Base-by-base conservation (phyloP, 1,140 invertebrate genomes). In the Heterodera schachtii region DNA sequence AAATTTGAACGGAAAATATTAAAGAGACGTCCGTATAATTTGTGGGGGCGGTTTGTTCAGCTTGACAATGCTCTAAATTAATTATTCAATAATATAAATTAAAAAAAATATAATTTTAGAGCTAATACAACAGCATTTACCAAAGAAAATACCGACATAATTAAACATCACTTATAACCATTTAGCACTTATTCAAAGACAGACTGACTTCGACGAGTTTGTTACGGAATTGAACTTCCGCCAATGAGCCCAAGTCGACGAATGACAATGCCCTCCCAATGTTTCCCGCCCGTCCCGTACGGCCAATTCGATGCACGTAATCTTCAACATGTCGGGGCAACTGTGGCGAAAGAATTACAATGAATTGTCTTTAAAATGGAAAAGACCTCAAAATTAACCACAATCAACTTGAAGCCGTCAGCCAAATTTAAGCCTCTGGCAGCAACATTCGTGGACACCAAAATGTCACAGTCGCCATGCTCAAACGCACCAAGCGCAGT, bases 291-390 rank as follows among this genome's bases (percentile, higher is more conserved):
- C 89, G 79, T 19, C 96, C 96, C n/a, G 96, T 98, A 93, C 96
- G 94, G 80, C 96, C 96, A 91, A 98, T 98, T 84, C 96, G 93
- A 92, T 98, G 96, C 75, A 98, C 95, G 90, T 98, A 98, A 91
- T 97, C 96, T 8, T 81, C 80, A 57, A 81, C 47, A 41, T 31
- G 64, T 66, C 66, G 80, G 49, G 73, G 79, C 76, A 77, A 43
- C 52, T 80, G 16, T 7, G 11, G 11, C 6, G 11, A 52, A 52
- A 1, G 11, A 49, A 52, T 52, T 70, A 70, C 1, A 64, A 76
- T 16, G 3, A 31, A 31, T 31, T 31, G 31, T 31, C n/a, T n/a
- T 31, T 31, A 31, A 31, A 31, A 16, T 5, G 47, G 60, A 78
- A 16, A 69, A 13, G n/a, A 70, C 75, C 44, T 78, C 77, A 78